A percentile compares a stretch with the other conserved stretches of the same genome.
These are phyloP conservation scores for Epsilonema sp. DNA, from an alignment of 2,888 invertebrate genomes.

Conservation along the genomic window DNA sequence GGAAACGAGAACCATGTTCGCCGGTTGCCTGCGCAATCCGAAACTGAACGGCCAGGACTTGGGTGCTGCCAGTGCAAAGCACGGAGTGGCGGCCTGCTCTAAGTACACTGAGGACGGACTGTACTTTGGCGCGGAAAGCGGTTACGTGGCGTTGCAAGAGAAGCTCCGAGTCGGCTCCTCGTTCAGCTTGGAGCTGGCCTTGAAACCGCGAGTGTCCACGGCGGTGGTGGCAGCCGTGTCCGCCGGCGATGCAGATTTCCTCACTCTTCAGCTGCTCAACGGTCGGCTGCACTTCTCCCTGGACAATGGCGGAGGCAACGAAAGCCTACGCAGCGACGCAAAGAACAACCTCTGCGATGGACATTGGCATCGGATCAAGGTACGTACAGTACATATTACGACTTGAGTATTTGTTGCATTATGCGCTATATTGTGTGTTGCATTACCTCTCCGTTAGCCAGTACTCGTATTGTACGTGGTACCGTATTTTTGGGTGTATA, in stretches of 20 bases:
- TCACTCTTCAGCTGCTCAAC: constrained; percentile 65
- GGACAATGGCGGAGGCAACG: constrained; percentile 37
- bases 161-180: constrained; percentile 14
- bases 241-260: constrained; percentile 41
- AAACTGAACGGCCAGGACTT: constrained; percentile 23
- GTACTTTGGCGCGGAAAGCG: constrained; percentile 32
- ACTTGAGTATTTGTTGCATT: too few species aligned
- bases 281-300: constrained; percentile 45
- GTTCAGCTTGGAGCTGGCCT: constrained; percentile 21
- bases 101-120: constrained; percentile 29
- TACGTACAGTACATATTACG: too few species aligned
- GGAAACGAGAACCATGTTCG: too few species aligned
- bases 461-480: too few species aligned
- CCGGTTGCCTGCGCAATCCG: constrained; percentile 32
- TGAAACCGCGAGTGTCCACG: constrained; percentile 20
- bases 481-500: too few species aligned
- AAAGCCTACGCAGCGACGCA: not conserved
- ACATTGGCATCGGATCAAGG: constrained; percentile 62
- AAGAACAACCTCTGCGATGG: constrained; percentile 62
- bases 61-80: constrained; percentile 10
- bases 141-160: constrained; percentile 26
- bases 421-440: not conserved
- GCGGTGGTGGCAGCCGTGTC: constrained; percentile 22
- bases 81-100: constrained; percentile 25
- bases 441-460: not conserved